Conservation (phyloP, 2,888 invertebrate genomes). For the Agrotis ipsilon region DNA sequence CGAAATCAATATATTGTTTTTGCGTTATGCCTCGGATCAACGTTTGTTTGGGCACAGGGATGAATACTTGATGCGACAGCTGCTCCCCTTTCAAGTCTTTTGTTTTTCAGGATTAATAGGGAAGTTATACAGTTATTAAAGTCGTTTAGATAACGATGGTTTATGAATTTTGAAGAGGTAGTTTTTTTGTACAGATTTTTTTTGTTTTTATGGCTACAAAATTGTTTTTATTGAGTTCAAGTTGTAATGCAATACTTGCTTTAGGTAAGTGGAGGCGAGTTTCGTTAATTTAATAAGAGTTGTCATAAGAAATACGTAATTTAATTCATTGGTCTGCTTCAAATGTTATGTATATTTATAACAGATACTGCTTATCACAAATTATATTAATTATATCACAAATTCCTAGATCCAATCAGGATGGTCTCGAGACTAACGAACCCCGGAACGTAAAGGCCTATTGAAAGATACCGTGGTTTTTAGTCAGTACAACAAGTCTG, state of each 20-base stretch:
- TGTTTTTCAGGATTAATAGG: conserved; percentile 11
- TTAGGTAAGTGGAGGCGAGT: not conserved
- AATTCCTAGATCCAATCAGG: too few species aligned
- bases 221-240: not conserved
- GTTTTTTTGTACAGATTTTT: not conserved
- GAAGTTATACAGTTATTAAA: not conserved
- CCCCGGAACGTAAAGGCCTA: too few species aligned
- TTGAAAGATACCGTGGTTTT: too few species aligned
- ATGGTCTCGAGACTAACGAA: too few species aligned
- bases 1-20: conserved; percentile 62
- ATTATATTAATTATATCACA: too few species aligned
- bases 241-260: not conserved
- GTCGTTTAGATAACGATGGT: not conserved
- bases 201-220: not conserved
- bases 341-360: too few species aligned
- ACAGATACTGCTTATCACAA: too few species aligned
- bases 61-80: conserved; percentile 38
- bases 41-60: conserved; percentile 40
- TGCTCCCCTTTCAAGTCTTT: conserved; percentile 13
- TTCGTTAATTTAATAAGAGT: not conserved
- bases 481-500: too few species aligned
- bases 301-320: not conserved
- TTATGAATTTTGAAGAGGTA: not conserved
- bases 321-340: not conserved
- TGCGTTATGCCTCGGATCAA: conserved; percentile 40